Conservation (phyloP, 2,797 vertebrate genomes). For the Spatula clypeata region DNA sequence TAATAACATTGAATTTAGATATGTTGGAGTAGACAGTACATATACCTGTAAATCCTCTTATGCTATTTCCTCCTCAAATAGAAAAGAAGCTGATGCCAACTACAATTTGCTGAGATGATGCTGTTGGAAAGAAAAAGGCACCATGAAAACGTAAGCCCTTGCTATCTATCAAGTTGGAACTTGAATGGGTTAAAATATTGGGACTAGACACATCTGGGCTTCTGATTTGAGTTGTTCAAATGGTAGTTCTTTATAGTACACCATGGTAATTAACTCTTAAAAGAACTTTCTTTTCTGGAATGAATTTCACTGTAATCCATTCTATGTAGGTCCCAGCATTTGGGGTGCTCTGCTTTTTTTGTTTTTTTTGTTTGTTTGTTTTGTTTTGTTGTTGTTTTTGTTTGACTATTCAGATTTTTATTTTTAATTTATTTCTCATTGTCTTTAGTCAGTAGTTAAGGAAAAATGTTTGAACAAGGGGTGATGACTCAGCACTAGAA, state of each 20-base stretch:
- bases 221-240: not conserved
- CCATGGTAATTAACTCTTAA: not conserved
- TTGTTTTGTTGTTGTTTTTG: not conserved
- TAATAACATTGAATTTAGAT: not conserved
- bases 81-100: not conserved
- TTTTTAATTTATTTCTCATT: not conserved
- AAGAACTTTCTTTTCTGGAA: not conserved
- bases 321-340: not conserved
- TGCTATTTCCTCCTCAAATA: not conserved
- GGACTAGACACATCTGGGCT: not conserved
- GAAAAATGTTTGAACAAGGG: not conserved
- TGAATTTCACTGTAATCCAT: not conserved
- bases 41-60: not conserved
- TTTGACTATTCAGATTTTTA: not conserved
- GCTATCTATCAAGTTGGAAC: not conserved
- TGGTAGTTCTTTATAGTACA: not conserved
- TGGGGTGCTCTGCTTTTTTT: accelerated
- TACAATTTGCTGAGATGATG: not conserved
- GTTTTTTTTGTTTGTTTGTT: not conserved
- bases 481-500: not conserved
- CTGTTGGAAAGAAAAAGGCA: not conserved
- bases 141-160: not conserved
- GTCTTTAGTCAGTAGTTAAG: not conserved
- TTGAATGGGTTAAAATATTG: not conserved
- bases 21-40: not conserved